A percentile compares a stretch with the other conserved stretches of the same genome.
Evolutionary conservation across 2,888 invertebrate species (phyloP).

Genomic region (Drymonia ruficornis): DNA sequence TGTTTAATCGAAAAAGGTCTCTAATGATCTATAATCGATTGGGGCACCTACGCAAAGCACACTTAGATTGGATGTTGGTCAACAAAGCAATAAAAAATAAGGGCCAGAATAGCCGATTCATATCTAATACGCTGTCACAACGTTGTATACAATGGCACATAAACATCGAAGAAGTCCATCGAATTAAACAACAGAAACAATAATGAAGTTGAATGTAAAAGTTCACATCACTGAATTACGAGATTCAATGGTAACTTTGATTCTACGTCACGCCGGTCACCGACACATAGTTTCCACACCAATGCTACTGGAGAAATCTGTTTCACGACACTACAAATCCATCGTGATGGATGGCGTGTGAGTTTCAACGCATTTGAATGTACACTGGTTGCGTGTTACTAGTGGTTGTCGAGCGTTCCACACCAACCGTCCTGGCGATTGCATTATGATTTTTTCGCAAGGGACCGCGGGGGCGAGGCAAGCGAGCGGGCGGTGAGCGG

Average conservation of each 20-base stretch:
- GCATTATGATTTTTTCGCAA: slow-evolving; percentile 84
- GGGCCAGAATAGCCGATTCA: neutral
- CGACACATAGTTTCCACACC: slow-evolving; percentile 61
- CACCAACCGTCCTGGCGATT: slow-evolving; percentile 82
- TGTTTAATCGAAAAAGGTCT: slow-evolving; percentile 70
- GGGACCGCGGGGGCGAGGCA: slow-evolving; percentile 76
- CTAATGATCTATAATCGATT: slow-evolving; percentile 57
- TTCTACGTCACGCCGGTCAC: slow-evolving; percentile 48
- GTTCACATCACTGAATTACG: slow-evolving; percentile 77
- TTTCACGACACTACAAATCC: slow-evolving; percentile 77
- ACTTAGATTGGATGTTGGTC: slow-evolving; percentile 44
- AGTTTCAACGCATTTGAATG: slow-evolving; percentile 82
- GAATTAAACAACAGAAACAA: slow-evolving; percentile 24
- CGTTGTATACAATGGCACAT: slow-evolving; percentile 5
- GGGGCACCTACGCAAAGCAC: slow-evolving; percentile 43
- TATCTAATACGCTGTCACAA: neutral
- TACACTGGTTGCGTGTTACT: slow-evolving; percentile 80
- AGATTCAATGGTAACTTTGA: slow-evolving; percentile 76
- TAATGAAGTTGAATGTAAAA: slow-evolving; percentile 47
- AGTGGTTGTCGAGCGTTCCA: slow-evolving; percentile 78
- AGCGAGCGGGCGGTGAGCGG: slow-evolving; percentile 59
- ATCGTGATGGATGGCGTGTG: slow-evolving; percentile 82
- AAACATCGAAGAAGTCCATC: slow-evolving; percentile 3
- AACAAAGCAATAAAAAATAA: slow-evolving; percentile 31
- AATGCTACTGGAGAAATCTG: slow-evolving; percentile 74